These are phyloP conservation scores for Halcyon leucocephala DNA, from an alignment of 2,797 vertebrate genomes.

Conservation along the genomic window DNA sequence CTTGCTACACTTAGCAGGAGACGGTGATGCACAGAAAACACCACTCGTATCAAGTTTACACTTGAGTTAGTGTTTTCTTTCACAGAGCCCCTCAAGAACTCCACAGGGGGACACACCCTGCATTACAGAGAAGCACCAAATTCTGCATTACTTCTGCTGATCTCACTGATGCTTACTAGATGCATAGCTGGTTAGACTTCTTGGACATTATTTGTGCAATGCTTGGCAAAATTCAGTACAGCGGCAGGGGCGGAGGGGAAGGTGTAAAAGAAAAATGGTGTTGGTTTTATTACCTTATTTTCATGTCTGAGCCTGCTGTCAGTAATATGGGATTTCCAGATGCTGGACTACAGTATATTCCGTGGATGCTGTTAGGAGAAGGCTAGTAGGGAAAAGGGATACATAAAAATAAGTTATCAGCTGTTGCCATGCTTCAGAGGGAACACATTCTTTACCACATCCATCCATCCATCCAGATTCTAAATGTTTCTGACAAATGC, in stretches of 20 bases:
- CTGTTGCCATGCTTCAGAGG: background rate
- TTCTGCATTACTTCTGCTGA: background rate
- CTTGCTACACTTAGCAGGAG: background rate
- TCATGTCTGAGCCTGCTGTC: constrained; percentile 97
- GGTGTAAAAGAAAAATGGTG: background rate
- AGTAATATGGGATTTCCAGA: constrained; percentile 97
- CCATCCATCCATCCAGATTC: background rate
- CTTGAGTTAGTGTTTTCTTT: background rate
- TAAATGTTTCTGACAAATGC: background rate
- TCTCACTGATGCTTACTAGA: background rate
- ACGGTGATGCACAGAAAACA: background rate
- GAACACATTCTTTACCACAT: background rate
- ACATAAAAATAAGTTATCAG: background rate
- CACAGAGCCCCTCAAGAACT: background rate
- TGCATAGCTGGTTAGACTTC: background rate
- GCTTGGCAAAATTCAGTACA: background rate
- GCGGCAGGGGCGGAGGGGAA: background rate
- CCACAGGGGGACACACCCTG: background rate
- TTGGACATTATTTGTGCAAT: background rate
- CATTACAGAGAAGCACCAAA: background rate
- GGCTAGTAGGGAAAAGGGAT: constrained; percentile 78
- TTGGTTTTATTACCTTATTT: constrained; percentile 87
- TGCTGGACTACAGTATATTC: constrained; percentile 96
- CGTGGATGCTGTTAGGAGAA: constrained; percentile 93
- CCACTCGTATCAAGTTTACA: background rate